Conservation (phyloP, 2,113 vertebrate species). For the Oceanites oceanicus region DNA sequence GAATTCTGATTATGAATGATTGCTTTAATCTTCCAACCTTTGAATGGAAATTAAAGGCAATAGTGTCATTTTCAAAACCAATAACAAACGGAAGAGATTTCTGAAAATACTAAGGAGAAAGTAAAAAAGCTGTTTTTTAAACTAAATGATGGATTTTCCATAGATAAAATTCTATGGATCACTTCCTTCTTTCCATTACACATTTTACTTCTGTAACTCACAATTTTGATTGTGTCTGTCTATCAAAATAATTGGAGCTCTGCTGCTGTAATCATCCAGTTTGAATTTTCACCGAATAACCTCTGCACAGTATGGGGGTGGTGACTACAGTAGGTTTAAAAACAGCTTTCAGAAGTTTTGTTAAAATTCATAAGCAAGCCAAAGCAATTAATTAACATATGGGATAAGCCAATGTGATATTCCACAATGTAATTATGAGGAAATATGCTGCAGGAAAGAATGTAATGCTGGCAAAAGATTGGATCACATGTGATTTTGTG, state of each 20-base stretch:
- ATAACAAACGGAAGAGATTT: not conserved
- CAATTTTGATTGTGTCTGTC: not conserved
- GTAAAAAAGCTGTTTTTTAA: not conserved
- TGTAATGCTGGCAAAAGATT: not conserved
- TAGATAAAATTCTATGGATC: not conserved
- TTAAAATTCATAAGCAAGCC: conserved; percentile 16
- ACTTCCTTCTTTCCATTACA: not conserved
- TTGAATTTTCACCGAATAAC: not conserved
- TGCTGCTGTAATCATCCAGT: not conserved
- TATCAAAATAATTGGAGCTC: not conserved
- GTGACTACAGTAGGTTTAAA: conserved; percentile 9
- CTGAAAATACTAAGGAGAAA: not conserved
- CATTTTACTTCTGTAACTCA: not conserved
- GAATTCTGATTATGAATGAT: not conserved
- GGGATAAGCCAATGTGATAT: not conserved
- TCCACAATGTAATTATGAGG: conserved; percentile 5
- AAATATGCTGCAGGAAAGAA: conserved; percentile 10
- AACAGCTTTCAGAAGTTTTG: conserved; percentile 20
- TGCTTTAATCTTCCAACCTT: not conserved
- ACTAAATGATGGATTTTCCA: not conserved
- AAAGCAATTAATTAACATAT: conserved; percentile 48
- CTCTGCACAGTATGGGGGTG: not conserved
- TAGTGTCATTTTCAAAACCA: not conserved
- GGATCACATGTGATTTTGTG: not conserved
- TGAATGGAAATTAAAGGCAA: not conserved